phyloP scores from a whole-genome alignment of 2,113 vertebrate genomes.

The Uria lomvia region DNA sequence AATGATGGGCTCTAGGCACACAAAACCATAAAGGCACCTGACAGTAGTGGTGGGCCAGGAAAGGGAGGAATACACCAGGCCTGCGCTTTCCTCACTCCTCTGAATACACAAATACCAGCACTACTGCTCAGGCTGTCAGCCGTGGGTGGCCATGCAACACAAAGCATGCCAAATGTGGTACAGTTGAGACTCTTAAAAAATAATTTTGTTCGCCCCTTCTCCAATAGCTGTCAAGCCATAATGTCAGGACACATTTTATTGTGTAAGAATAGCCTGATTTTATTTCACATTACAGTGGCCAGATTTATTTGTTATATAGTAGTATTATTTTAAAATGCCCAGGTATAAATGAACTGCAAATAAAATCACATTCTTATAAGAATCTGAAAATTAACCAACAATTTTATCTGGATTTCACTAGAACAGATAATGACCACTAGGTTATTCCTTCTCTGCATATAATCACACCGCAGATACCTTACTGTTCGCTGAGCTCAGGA shows the following conservation, averaged over 20 bases:
- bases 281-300: not conserved
- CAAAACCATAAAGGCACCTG: not conserved
- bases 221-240: not conserved
- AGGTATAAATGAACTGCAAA: not conserved
- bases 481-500: not conserved
- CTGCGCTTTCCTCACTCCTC: not conserved
- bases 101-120: not conserved
- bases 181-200: not conserved
- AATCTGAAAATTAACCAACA: not conserved
- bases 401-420: not conserved
- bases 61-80: not conserved
- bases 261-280: not conserved
- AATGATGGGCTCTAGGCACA: not conserved
- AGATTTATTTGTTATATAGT: not conserved
- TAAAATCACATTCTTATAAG: not conserved
- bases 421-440: not conserved
- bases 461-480: not conserved
- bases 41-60: not conserved
- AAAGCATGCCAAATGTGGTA: not conserved
- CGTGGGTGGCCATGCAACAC: not conserved
- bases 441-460: not conserved
- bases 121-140: not conserved
- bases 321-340: not conserved
- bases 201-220: not conserved
- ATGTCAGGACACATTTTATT: not conserved